Percentiles rank a stretch among this genome's conserved stretches.
phyloP scores from a whole-genome alignment of 2,888 invertebrate species.

The Coecobrya sp. region DNA sequence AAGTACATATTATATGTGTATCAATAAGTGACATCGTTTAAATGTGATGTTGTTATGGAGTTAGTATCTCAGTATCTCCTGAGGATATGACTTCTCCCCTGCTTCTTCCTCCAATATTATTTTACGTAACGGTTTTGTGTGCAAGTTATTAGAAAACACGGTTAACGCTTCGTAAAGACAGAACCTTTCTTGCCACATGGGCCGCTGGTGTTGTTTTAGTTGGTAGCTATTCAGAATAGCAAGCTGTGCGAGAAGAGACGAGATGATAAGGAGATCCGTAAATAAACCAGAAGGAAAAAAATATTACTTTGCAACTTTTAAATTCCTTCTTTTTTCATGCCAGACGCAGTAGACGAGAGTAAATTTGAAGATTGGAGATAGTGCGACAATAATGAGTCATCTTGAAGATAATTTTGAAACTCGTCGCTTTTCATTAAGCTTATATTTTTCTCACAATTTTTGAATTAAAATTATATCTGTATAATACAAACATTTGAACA shows the following conservation, averaged over 20 bases:
- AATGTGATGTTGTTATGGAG: neutral
- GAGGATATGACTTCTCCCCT: too few relatives aligned
- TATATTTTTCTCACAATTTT: neutral
- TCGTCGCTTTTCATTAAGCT: neutral
- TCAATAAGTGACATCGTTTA: constrained; percentile 31
- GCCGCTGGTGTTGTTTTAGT: neutral
- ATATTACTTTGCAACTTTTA: neutral
- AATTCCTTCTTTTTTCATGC: neutral
- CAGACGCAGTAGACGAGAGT: neutral
- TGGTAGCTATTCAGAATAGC: neutral
- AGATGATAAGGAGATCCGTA: constrained; percentile 56
- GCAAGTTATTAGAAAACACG: too few relatives aligned
- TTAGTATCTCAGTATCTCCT: too few relatives aligned
- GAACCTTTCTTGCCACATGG: too few relatives aligned
- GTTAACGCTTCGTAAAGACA: too few relatives aligned
- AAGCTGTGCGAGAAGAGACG: neutral
- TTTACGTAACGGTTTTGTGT: too few relatives aligned
- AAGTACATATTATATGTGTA: too few relatives aligned
- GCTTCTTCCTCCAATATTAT: too few relatives aligned
- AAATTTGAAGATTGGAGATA: neutral
- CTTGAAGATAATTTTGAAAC: neutral
- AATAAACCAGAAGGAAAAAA: constrained; percentile 36
- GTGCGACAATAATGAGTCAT: constrained; percentile 11
- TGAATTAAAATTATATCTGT: neutral
- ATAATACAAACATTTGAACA: neutral